Conservation (phyloP, 2,113 vertebrate genomes). For the Bothrops jararaca region DNA sequence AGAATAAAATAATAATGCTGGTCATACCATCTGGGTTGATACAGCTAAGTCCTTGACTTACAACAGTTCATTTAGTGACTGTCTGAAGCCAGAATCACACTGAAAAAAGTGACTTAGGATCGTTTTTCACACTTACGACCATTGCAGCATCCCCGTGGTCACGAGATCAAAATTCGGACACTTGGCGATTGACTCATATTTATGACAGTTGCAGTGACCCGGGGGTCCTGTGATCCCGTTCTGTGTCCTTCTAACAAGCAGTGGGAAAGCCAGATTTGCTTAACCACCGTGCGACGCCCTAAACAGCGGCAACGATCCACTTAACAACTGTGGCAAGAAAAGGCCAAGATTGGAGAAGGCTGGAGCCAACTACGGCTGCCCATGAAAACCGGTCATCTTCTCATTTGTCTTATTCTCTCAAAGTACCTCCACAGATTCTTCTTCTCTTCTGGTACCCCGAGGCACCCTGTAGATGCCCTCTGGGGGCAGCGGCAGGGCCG, state of each 20-base stretch:
- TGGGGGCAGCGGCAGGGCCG: constrained; percentile 47
- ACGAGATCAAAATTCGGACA: no score
- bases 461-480: constrained; percentile 44
- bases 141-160: no score
- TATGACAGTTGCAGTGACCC: accelerated
- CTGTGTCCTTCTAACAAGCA: background rate
- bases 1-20: background rate
- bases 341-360: background rate
- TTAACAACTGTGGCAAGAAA: background rate
- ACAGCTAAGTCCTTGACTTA: background rate
- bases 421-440: background rate
- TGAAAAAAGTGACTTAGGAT: no score
- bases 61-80: no score
- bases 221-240: accelerated
- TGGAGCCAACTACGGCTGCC: no score
- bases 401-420: background rate
- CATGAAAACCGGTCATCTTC: background rate
- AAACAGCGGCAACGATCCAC: background rate
- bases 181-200: background rate
- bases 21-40: background rate
- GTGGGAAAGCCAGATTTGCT: background rate
- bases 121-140: no score
- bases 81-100: no score
- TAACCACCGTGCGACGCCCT: background rate
- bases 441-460: background rate